Base-by-base conservation (phyloP, 2,797 vertebrate genomes). In the Epinephelus malabaricus region DNA sequence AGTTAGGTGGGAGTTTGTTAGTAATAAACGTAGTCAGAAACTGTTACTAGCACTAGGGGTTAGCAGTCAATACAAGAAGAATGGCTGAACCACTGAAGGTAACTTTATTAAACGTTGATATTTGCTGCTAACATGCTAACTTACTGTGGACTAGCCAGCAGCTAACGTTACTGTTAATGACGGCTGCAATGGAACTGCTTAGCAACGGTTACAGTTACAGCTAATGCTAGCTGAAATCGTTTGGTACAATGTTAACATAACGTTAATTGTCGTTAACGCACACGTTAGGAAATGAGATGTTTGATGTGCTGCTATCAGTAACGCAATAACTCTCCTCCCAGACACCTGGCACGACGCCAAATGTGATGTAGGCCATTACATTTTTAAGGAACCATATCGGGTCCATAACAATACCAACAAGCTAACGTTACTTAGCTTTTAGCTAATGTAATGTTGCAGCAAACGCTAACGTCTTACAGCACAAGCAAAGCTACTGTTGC, bases 61-160 rank as follows among this genome's bases (percentile, higher is more conserved):
- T 46, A 10, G 19, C 23, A 30, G 1, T 13, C 69, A 66, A 76
- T 12, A 78, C 6, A 71, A 60, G 51, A 81, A 92, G 14, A 58
- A 94, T 94, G 93, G 89, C 88, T 1, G 86, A 86, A 70, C 92
- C 94, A 21, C 69, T 94, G 30, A 94, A 92, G 92, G 94, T 94
- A 94, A 86, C 3, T 27, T 17, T 25, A 4, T 12, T 14, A 65
- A 2, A n/a, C 21, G 54, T 79, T 1, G 1, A 5, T 55, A 14
- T 65, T 19, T 46, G 15, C 3, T 17, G 38, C 34, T 61, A 34
- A 30, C 23, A 8, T 51, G 43, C 14, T 76, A 45, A 56, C 23
- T 14, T 8, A 17, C 4, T 3, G n/a, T 64, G 6, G 34, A 7
- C 38, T 23, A 30, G 18, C 40, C n/a, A 43, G 10, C 15, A 15